These are phyloP conservation scores for Psilopogon haemacephalus DNA, from an alignment of 2,113 vertebrate species.

Conservation along the genomic window DNA sequence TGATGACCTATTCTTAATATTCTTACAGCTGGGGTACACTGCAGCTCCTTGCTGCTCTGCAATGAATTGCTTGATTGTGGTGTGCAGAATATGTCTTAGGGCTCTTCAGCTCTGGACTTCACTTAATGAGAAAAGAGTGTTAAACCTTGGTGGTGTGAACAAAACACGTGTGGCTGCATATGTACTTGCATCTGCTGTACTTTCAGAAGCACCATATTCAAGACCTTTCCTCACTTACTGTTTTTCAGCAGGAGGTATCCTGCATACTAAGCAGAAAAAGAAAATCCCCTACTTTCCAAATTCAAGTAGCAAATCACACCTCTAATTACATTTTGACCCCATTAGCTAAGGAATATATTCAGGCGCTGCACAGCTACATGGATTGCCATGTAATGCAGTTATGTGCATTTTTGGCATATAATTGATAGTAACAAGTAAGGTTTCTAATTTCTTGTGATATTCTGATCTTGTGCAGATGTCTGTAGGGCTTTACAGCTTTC, in stretches of 20 bases:
- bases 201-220: background rate
- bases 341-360: background rate
- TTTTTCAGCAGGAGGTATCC: background rate
- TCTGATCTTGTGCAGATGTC: slow-evolving; percentile 3
- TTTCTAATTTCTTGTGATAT: background rate
- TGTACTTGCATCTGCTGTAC: background rate
- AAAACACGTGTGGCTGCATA: background rate
- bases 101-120: background rate
- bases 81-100: background rate
- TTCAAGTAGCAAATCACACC: background rate
- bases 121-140: background rate
- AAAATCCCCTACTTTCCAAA: background rate
- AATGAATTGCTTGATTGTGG: background rate
- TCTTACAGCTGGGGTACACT: background rate
- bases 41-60: background rate
- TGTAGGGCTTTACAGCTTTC: background rate
- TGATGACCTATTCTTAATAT: background rate
- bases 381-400: background rate
- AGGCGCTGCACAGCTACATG: background rate
- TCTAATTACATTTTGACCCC: background rate
- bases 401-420: background rate
- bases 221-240: background rate
- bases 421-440: background rate
- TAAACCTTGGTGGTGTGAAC: fast-evolving
- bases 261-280: background rate